phyloP scores from a whole-genome alignment of 2,113 vertebrate species.

The Boulengeromyrus knoepffleri region DNA sequence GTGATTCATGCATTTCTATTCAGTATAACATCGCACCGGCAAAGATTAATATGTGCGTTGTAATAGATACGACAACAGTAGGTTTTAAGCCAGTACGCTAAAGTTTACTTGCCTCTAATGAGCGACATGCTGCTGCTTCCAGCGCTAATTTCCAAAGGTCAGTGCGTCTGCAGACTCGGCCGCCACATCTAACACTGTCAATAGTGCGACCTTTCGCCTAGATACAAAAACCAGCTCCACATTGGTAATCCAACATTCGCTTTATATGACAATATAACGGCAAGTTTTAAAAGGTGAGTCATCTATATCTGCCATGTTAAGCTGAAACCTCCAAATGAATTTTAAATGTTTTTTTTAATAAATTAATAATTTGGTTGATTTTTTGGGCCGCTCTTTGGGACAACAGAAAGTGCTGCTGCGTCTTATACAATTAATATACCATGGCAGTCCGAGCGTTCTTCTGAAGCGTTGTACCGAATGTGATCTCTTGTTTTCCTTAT shows the following conservation, averaged over 20 bases:
- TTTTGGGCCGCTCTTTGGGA: background rate
- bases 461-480: background rate
- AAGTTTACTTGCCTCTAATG: constrained; percentile 55
- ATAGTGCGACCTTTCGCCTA: constrained; percentile 16
- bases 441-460: background rate
- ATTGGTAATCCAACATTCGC: constrained; percentile 15
- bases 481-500: constrained; percentile 23
- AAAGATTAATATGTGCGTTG: background rate
- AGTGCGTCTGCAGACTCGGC: background rate
- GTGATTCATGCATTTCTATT: background rate
- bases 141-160: constrained; percentile 1
- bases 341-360: background rate
- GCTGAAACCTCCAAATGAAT: background rate
- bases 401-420: background rate
- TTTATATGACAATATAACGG: background rate
- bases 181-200: background rate
- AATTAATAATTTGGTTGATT: background rate
- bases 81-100: background rate
- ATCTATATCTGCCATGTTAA: background rate
- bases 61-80: background rate
- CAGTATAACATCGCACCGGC: background rate
- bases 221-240: background rate
- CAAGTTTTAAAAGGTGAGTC: background rate
- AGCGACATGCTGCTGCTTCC: constrained; percentile 52
- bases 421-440: background rate